Base-by-base conservation (phyloP, 1,140 invertebrate genomes). In the Lucilia sericata region DNA sequence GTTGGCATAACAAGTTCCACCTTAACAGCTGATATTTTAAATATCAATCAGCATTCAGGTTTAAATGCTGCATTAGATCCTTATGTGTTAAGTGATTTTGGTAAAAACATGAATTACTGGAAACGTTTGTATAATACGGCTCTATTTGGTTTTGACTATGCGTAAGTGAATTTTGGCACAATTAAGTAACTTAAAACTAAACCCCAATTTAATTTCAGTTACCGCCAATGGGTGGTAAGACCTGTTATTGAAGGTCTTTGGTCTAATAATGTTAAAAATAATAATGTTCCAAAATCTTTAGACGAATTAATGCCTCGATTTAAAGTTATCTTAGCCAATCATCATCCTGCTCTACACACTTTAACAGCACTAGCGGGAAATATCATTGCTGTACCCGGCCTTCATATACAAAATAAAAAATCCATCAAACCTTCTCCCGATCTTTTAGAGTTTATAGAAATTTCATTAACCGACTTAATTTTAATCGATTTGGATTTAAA, bases 91-190 rank as follows among this genome's bases (percentile, higher is more conserved):
- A 80, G 76, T 51, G 76, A 80, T 49, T 80, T 80, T 14, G 13
- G 9, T 0, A 3, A 21, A 13, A 25, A 80, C 47, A 80, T 80
- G 76, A 80, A 49, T 14, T 80, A 80, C 51, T 80, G 76, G 76
- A 9, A 14, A 25, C 42, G 76, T 25, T 80, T 47, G 42, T 49
- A 80, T 49, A 80, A 80, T 49, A 21, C 42, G 7, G 76, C 76
- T 19, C 42, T 80, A 13, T 80, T 21, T 80, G 76, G 42, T 25
- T 80, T 80, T 7, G 76, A 80, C 51, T 80, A 80, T 49, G n/a
- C 12, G 76, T 80, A 51, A 51, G 76, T 80, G 10, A 55, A 12
- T 14, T 55, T 42, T 42, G 42, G 9, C 9, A 55, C 4, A 55
- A 17, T 14, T 55, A 55, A 17, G 0, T 55, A 10, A 55, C 7